A percentile compares a stretch with the other conserved stretches of the same genome.
Conservation (phyloP, 2,888 invertebrate genomes). For the Latrodectus elegans region DNA sequence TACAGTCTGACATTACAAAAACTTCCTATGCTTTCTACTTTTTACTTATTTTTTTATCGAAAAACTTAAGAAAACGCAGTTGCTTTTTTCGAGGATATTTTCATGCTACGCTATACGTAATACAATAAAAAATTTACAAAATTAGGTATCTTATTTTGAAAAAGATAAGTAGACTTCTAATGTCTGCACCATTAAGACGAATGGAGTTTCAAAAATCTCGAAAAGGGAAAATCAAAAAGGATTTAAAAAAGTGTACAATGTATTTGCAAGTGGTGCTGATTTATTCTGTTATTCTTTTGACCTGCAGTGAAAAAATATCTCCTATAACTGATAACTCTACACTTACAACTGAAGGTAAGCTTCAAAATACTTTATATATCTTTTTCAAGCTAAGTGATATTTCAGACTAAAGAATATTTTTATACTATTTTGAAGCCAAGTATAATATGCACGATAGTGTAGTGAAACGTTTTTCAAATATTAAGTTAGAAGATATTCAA, state of each 20-base stretch:
- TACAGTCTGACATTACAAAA: too few relatives aligned
- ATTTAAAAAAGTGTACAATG: background rate
- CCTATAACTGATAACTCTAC: background rate
- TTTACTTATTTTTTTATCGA: too few relatives aligned
- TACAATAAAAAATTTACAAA: too few relatives aligned
- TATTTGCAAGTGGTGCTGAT: background rate
- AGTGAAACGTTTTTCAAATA: too few relatives aligned
- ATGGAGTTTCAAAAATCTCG: background rate
- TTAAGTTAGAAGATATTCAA: too few relatives aligned
- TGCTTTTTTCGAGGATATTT: too few relatives aligned
- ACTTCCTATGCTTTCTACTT: too few relatives aligned
- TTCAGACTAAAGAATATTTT: background rate
- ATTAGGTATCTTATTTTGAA: too few relatives aligned
- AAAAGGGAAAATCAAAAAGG: background rate
- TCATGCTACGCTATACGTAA: too few relatives aligned
- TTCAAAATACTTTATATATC: background rate
- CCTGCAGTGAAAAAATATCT: background rate
- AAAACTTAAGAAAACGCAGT: too few relatives aligned
- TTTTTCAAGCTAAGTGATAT: background rate
- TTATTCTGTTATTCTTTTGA: background rate
- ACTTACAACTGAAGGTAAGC: slow-evolving; percentile 23
- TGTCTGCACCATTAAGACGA: background rate
- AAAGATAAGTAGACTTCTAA: background rate
- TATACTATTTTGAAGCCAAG: too few relatives aligned
- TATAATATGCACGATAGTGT: too few relatives aligned